Conservation (phyloP, 2,888 invertebrate species). For the Congeria kusceri region DNA sequence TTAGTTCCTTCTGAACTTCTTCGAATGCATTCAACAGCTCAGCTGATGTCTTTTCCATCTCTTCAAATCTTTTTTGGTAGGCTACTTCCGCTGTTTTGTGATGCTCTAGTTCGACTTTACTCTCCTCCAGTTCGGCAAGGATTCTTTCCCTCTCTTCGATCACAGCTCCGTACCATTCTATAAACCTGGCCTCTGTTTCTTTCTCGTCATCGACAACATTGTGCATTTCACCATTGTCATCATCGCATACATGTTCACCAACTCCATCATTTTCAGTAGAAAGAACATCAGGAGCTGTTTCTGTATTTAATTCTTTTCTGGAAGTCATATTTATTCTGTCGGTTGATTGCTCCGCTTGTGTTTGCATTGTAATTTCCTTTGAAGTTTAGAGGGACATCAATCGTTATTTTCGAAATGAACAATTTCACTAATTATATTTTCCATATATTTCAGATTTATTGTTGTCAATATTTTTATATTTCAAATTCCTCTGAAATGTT, state of each 20-base stretch:
- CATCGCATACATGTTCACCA: too few species aligned
- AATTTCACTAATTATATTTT: too few species aligned
- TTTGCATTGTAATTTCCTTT: background rate
- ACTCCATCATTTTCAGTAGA: too few species aligned
- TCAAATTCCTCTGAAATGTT: too few species aligned
- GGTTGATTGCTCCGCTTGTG: background rate
- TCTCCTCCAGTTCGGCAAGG: constrained; percentile 33
- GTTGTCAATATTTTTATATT: too few species aligned
- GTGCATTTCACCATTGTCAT: too few species aligned
- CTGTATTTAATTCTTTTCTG: too few species aligned
- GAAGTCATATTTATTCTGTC: background rate
- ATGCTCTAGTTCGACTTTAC: constrained; percentile 32
- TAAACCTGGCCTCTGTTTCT: constrained; percentile 40
- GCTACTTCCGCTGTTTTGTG: constrained; percentile 38
- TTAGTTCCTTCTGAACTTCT: constrained; percentile 37
- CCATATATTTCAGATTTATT: too few species aligned
- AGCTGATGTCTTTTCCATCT: constrained; percentile 33
- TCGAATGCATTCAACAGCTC: constrained; percentile 38
- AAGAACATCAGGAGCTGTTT: too few species aligned
- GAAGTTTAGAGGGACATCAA: background rate
- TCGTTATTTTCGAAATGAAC: too few species aligned
- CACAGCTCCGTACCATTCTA: constrained; percentile 45
- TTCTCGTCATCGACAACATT: constrained; percentile 14
- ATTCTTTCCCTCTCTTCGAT: constrained; percentile 26
- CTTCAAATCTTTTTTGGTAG: constrained; percentile 38